Conservation (phyloP, 2,797 vertebrate species). For the Propithecus deckenii region DNA sequence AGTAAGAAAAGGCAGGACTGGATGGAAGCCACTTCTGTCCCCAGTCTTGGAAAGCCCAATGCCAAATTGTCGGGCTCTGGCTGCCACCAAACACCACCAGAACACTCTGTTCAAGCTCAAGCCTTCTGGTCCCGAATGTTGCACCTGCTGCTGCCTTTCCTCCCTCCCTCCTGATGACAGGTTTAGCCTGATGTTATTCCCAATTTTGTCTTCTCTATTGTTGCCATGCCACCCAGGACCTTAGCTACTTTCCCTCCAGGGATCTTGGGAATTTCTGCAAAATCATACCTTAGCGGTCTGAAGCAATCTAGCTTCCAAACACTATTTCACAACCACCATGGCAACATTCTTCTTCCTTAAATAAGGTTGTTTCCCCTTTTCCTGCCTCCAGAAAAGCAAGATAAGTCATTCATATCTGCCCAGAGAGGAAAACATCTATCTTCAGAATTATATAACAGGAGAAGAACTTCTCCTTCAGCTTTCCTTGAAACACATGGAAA, state of each 20-base stretch:
- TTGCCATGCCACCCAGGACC: not conserved
- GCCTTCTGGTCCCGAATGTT: not conserved
- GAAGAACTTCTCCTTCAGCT: not conserved
- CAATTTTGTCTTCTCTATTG: not conserved
- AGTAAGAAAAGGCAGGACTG: conserved; percentile 64
- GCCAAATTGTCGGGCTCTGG: conserved; percentile 47
- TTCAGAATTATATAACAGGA: not conserved
- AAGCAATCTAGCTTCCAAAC: conserved; percentile 18
- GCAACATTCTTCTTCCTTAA: not conserved
- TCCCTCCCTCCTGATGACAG: not conserved
- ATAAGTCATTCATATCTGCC: not conserved
- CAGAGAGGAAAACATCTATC: conserved; percentile 7
- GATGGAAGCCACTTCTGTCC: conserved; percentile 60
- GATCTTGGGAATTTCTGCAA: conserved; percentile 1
- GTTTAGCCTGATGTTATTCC: not conserved
- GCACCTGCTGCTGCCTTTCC: conserved; percentile 41
- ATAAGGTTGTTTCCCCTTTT: not conserved
- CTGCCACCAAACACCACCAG: not conserved
- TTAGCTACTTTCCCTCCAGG: conserved; percentile 8
- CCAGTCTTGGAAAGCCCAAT: conserved; percentile 46
- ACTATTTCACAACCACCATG: not conserved
- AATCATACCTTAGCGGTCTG: conserved; percentile 29
- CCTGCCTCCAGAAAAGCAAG: not conserved
- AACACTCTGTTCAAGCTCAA: conserved; percentile 54
- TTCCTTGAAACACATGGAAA: conserved; percentile 25